A percentile compares a stretch with the other conserved stretches of the same genome.
These are phyloP conservation scores for Mamestra configurata DNA, from an alignment of 1,140 invertebrate species.

Conservation along the genomic window DNA sequence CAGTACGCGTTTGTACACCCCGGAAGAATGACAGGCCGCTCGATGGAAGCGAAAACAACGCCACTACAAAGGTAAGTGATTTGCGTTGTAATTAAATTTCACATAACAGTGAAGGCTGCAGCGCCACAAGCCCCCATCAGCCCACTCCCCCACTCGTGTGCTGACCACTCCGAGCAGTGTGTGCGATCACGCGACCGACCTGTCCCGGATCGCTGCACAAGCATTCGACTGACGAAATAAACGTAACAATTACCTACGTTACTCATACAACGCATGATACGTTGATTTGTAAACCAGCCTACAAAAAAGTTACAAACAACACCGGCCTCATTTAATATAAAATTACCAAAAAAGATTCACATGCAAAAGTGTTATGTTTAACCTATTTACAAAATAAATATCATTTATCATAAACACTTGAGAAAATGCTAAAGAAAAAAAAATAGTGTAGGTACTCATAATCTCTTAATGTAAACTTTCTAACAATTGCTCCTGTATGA, in stretches of 20 bases:
- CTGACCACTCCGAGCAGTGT: background rate
- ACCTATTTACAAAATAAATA: too few relatives aligned
- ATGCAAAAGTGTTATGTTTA: too few relatives aligned
- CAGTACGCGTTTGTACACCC: background rate
- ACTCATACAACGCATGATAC: background rate
- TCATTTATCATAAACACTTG: too few relatives aligned
- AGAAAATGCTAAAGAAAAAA: too few relatives aligned
- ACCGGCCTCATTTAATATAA: too few relatives aligned
- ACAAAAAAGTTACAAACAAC: too few relatives aligned
- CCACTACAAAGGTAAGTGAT: conserved; percentile 3
- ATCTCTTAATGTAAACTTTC: too few relatives aligned
- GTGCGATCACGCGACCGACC: conserved; percentile 3
- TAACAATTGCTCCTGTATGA: too few relatives aligned
- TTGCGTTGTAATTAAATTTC: conserved; percentile 5
- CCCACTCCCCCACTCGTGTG: background rate
- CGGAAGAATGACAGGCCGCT: background rate
- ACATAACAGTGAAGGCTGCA: background rate
- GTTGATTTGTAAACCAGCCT: too few relatives aligned
- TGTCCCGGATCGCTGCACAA: background rate
- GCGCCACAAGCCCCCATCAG: conserved; percentile 18
- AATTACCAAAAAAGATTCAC: too few relatives aligned
- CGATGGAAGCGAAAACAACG: background rate
- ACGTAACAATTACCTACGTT: background rate
- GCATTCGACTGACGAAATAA: conserved; percentile 5
- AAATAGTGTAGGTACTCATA: too few relatives aligned